Base-by-base conservation (phyloP, 2,113 vertebrate species). In the Bubo scandiacus region DNA sequence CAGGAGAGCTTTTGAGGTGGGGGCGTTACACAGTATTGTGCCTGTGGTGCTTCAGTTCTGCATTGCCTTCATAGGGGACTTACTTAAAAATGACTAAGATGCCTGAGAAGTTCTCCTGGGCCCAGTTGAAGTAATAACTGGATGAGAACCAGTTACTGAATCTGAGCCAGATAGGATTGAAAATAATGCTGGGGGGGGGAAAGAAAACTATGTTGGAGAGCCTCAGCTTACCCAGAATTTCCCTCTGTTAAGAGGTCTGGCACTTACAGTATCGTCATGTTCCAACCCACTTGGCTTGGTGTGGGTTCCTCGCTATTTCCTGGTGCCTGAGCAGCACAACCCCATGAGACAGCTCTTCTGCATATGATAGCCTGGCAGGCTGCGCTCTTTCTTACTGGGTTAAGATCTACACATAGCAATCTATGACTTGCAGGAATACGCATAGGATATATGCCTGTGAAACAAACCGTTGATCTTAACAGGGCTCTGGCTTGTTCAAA, bases 261-360 rank as follows among this genome's bases (percentile, higher is more conserved):
- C 92, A 59, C 79, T 95, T 30, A 68, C 0, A 0, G n/a, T 89
- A 12, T 72, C 7, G 0, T 42, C 43, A 4, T 11, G 52, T 70
- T 95, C 96, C 92, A 95, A 63, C 54, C 18, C 58, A 40, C 61
- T 91, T 94, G 96, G 95, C 90, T 89, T 49, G 30, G 27, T 34
- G 57, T 17, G 65, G 77, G 40, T 36, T 92, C 7, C 57, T 97
- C 3, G 0, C 70, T 67, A 16, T 43, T 83, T 93, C 80, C 68
- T n/a, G 2, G 15, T 97, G 95, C 88, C 80, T 90, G 55, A 86
- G 86, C 80, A 89, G 81, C 65, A 92, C 20, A 61, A 1, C 34
- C 36, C 58, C 15, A 0, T 4, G 19, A 84, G 88, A 80, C 1
- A 38, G 52, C 20, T 92, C 51, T 86, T 66, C 78, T 84, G 72